Evolutionary conservation across 2,888 invertebrate species (phyloP), one percentile per base, ranked within the genome.

Genomic region (Phyllotreta striolata): DNA sequence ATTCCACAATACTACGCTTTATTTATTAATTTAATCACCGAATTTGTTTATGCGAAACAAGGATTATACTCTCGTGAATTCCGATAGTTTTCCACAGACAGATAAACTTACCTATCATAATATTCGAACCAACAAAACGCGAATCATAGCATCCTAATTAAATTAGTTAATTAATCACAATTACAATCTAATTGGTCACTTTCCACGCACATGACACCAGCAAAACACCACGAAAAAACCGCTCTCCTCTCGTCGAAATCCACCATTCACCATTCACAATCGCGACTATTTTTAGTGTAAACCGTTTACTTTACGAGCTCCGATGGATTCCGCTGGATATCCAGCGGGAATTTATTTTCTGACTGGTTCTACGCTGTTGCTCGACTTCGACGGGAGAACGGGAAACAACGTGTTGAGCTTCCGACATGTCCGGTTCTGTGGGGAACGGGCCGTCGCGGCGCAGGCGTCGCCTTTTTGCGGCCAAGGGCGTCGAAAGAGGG

Each of bases 391-490:
- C 51, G 35, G 39, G 39, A 40, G 13, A 10, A 55, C 44, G 64
- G 38, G 52, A 40, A 46, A 54, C 35, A 54, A 57, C 64, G 57
- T 66, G 63, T 65, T 64, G 57, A 62, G 65, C 63, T 66, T 68
- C 68, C 70, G 66, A 70, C 70, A 70, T 69, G 68, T 70, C 69
- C 68, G 68, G 49, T 65, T 66, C 66, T 63, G 69, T 70, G 70
- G 72, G 71, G 67, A 66, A 72, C 56, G 66, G 66, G 69, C 72
- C 72, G 72, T 69, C 73, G 72, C 67, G 74, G 73, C 76, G 76
- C 77, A 74, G 69, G 75, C 77, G 74, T 74, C 70, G 34, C 34
- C 34, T 63, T 62, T 64, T 37, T 44, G 43, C 44, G 40, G 47
- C 35, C 62, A 49, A 44, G n/a, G 62, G 46, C 55, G 62, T 40